Evolutionary conservation across 2,797 vertebrate species (phyloP).

Genomic region (Gambelia wislizenii): DNA sequence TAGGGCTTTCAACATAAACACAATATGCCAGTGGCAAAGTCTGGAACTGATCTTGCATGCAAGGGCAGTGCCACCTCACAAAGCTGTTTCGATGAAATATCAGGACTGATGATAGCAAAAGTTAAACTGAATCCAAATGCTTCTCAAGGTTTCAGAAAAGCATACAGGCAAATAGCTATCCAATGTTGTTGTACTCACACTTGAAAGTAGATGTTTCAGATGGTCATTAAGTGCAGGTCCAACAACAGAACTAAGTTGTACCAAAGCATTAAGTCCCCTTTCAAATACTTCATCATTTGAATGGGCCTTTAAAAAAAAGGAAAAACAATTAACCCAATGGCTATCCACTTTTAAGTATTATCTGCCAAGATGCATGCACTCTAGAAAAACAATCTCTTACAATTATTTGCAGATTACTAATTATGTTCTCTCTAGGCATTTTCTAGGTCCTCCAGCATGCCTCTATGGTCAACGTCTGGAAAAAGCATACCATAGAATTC

Average conservation of each 20-base stretch:
- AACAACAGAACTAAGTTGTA: conserved; percentile 80
- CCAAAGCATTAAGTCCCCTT: conserved; percentile 80
- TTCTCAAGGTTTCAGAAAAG: conserved; percentile 15
- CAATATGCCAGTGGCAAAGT: no score
- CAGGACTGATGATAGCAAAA: no score
- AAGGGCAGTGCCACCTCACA: no score
- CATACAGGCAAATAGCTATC: neutral
- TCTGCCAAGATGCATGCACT: conserved; percentile 4
- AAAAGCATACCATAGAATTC: no score
- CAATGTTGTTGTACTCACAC: conserved; percentile 72
- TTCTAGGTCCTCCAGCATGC: no score
- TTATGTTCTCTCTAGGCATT: no score
- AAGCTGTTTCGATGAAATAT: no score
- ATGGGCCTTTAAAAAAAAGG: conserved; percentile 71
- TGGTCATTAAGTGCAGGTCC: conserved; percentile 81
- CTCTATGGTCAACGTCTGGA: no score
- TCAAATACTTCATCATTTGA: conserved; percentile 78
- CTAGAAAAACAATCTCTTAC: conserved; percentile 22
- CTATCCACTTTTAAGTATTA: conserved; percentile 13
- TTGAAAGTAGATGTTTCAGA: conserved; percentile 83
- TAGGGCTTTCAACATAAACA: no score
- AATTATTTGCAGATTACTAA: no score
- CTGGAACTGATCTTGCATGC: no score
- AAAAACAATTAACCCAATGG: neutral
- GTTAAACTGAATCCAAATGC: neutral